phyloP scores from a whole-genome alignment of 2,113 vertebrate species.

The Monopterus albus region DNA sequence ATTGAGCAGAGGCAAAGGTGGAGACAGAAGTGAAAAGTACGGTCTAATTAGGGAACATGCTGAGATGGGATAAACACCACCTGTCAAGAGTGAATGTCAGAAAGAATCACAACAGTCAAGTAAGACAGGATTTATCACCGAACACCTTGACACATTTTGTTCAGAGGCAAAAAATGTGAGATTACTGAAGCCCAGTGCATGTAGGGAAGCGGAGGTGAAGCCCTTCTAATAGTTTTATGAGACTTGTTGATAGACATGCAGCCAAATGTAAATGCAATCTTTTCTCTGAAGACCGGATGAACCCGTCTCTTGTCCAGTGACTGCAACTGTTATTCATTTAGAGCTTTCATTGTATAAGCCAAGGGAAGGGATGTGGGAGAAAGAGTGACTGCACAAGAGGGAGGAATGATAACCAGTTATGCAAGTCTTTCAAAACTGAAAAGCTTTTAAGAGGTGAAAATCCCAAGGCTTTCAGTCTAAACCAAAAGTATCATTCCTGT shows the following conservation, averaged over 20 bases:
- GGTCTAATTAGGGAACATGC: slow-evolving; percentile 37
- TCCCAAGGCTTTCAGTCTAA: slow-evolving; percentile 3
- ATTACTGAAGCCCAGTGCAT: slow-evolving; percentile 18
- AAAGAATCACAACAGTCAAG: slow-evolving; percentile 41
- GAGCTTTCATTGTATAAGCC: slow-evolving; percentile 51
- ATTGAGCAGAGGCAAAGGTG: neutral
- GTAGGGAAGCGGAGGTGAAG: slow-evolving; percentile 16
- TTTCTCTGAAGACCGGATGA: slow-evolving; percentile 54
- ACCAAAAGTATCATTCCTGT: neutral
- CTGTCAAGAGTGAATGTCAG: slow-evolving; percentile 34
- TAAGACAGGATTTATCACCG: slow-evolving; percentile 20
- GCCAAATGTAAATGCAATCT: slow-evolving; percentile 48
- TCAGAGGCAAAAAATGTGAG: slow-evolving; percentile 21
- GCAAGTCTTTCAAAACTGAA: slow-evolving; percentile 26
- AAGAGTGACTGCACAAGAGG: slow-evolving; percentile 18
- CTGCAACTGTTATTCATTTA: slow-evolving; percentile 66
- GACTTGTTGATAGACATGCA: slow-evolving; percentile 51
- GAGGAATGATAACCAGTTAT: slow-evolving; percentile 33
- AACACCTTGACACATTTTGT: slow-evolving; percentile 8
- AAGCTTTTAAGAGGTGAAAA: slow-evolving; percentile 26
- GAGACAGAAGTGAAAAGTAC: slow-evolving; percentile 20
- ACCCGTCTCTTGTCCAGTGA: slow-evolving; percentile 43
- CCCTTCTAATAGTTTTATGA: slow-evolving; percentile 42
- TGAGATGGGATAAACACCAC: slow-evolving; percentile 47
- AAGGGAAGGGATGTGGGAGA: slow-evolving; percentile 20